Evolutionary conservation across 2,888 invertebrate genomes (phyloP).

Genomic region (Acanthoscelides obtectus): DNA sequence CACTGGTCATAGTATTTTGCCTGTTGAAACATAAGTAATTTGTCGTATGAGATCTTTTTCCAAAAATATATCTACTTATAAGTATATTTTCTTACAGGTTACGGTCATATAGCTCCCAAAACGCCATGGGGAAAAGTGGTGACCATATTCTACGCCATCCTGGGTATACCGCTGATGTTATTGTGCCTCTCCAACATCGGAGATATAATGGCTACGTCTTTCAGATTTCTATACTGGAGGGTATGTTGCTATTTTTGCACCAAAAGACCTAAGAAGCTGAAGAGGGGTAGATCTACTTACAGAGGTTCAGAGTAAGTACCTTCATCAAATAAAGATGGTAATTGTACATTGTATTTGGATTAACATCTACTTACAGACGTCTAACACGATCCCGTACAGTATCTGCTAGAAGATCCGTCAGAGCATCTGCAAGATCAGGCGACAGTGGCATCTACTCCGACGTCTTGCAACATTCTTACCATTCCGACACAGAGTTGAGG

Average conservation of each 20-base stretch:
- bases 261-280: slow-evolving; percentile 63
- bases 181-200: slow-evolving; percentile 91
- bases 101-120: slow-evolving; percentile 93
- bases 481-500: slow-evolving; percentile 73
- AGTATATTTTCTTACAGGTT: slow-evolving; percentile 57
- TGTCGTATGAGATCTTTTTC: too few species aligned
- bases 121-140: slow-evolving; percentile 91
- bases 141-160: slow-evolving; percentile 92
- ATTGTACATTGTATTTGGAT: background rate
- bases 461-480: slow-evolving; percentile 57
- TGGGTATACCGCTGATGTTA: slow-evolving; percentile 93
- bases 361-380: slow-evolving; percentile 13
- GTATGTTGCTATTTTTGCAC: slow-evolving; percentile 89
- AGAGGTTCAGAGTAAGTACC: slow-evolving; percentile 17
- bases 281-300: slow-evolving; percentile 41
- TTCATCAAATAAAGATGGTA: background rate
- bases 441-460: slow-evolving; percentile 57
- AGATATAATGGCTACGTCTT: slow-evolving; percentile 90
- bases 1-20: too few species aligned
- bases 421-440: slow-evolving; percentile 58
- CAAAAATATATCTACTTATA: too few species aligned
- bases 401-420: slow-evolving; percentile 54
- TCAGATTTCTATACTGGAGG: slow-evolving; percentile 90
- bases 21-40: too few species aligned
- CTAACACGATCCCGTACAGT: slow-evolving; percentile 49